phyloP scores from a whole-genome alignment of 2,888 invertebrate genomes.

The Napeogenes sylphis region DNA sequence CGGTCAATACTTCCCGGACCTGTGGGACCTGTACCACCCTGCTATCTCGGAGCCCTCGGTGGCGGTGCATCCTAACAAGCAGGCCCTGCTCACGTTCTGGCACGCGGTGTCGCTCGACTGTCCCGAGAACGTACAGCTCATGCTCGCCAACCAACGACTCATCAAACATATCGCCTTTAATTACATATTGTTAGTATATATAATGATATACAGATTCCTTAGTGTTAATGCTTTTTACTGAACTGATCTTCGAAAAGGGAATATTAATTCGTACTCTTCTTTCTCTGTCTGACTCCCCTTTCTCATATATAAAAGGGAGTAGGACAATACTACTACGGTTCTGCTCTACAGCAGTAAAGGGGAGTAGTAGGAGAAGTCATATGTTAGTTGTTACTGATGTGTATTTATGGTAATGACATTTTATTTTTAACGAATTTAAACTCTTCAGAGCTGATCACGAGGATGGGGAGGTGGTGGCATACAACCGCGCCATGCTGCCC shows the following conservation, averaged over 20 bases:
- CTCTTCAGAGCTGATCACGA: slow-evolving; percentile 93
- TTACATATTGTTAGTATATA: slow-evolving; percentile 89
- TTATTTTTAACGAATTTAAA: slow-evolving; percentile 1
- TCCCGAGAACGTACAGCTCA: slow-evolving; percentile 93
- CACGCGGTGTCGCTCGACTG: slow-evolving; percentile 95
- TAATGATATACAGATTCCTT: no score
- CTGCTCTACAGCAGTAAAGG: no score
- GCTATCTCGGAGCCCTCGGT: slow-evolving; percentile 96
- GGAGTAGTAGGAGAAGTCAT: no score
- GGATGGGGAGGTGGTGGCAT: slow-evolving; percentile 95
- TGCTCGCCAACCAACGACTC: slow-evolving; percentile 90
- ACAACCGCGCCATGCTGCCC: slow-evolving; percentile 95
- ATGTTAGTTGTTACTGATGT: no score
- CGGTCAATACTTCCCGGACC: slow-evolving; percentile 92
- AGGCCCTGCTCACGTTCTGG: slow-evolving; percentile 94
- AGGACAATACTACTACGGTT: no score
- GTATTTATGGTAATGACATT: neutral
- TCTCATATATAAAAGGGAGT: no score
- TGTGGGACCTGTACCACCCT: slow-evolving; percentile 97
- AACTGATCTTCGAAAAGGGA: no score
- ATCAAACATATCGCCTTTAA: slow-evolving; percentile 97
- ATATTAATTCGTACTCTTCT: no score
- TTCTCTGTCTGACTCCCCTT: no score
- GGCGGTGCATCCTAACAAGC: slow-evolving; percentile 96
- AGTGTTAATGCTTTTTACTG: no score